Evolutionary conservation across 2,797 vertebrate genomes (phyloP).

Genomic region (Liparis tanakae): DNA sequence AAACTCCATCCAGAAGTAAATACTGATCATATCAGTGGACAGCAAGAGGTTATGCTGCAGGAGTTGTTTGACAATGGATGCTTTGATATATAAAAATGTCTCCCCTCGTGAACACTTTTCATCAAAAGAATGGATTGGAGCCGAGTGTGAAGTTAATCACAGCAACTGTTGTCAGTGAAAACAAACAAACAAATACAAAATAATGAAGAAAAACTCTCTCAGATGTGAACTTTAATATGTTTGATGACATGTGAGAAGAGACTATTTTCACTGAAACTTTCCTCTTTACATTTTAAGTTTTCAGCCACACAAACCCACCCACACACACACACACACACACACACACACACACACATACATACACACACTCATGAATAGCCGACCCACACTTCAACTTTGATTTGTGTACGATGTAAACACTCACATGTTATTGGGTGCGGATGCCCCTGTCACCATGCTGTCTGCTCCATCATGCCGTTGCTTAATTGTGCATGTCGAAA

Average conservation of each 20-base stretch:
- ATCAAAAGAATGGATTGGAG: slow-evolving; percentile 34
- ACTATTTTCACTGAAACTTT: neutral
- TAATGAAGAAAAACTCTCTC: neutral
- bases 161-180: slow-evolving; percentile 6
- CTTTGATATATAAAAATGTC: slow-evolving; percentile 23
- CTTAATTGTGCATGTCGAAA: slow-evolving; percentile 20
- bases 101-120: slow-evolving; percentile 35
- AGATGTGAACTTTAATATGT: too few relatives aligned
- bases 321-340: neutral
- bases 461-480: slow-evolving; percentile 33
- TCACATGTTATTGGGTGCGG: slow-evolving; percentile 50
- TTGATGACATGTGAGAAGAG: neutral
- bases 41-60: slow-evolving; percentile 20
- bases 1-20: neutral
- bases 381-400: slow-evolving; percentile 51
- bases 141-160: neutral
- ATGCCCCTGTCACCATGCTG: slow-evolving; percentile 48
- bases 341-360: neutral
- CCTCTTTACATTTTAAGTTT: neutral
- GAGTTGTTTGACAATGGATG: slow-evolving; percentile 24
- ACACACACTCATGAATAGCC: slow-evolving; percentile 28
- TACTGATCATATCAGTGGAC: neutral
- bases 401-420: slow-evolving; percentile 60
- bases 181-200: neutral
- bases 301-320: too few relatives aligned